Evolutionary conservation across 2,797 vertebrate genomes (phyloP).

Genomic region (Leptodactylus fallax): DNA sequence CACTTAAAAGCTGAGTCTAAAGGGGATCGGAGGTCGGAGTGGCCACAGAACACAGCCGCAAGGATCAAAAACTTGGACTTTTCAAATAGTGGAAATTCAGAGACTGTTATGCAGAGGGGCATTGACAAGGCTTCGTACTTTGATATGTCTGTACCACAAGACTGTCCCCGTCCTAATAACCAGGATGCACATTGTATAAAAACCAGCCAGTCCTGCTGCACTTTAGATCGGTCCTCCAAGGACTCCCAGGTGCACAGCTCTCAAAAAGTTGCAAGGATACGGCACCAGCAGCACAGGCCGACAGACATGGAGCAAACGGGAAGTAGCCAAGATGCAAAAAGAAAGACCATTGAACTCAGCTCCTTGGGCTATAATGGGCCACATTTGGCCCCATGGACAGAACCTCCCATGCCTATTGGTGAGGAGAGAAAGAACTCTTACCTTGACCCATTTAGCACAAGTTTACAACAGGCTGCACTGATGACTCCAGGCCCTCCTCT

Average conservation of each 20-base stretch:
- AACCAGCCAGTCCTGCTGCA: slow-evolving; percentile 83
- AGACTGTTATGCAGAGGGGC: slow-evolving; percentile 80
- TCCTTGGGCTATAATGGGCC: slow-evolving; percentile 83
- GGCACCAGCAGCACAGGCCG: slow-evolving; percentile 91
- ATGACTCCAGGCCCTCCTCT: slow-evolving; percentile 75
- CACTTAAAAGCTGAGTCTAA: slow-evolving; percentile 87
- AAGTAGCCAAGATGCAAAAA: slow-evolving; percentile 81
- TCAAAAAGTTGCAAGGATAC: slow-evolving; percentile 94
- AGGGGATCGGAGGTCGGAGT: slow-evolving; percentile 85
- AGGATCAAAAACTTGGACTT: slow-evolving; percentile 87
- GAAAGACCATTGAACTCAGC: slow-evolving; percentile 85
- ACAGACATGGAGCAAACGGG: slow-evolving; percentile 68
- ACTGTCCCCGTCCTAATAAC: slow-evolving; percentile 84
- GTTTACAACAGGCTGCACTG: slow-evolving; percentile 74
- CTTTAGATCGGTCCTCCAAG: slow-evolving; percentile 82
- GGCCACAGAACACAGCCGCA: slow-evolving; percentile 78
- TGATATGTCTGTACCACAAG: slow-evolving; percentile 84
- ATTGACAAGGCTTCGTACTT: slow-evolving; percentile 81
- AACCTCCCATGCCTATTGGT: slow-evolving; percentile 69
- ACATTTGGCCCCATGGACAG: slow-evolving; percentile 76
- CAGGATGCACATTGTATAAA: slow-evolving; percentile 74
- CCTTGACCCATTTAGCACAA: slow-evolving; percentile 83
- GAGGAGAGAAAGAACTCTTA: slow-evolving; percentile 85
- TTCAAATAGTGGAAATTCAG: slow-evolving; percentile 78
- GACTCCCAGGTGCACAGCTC: slow-evolving; percentile 61